phyloP scores from a whole-genome alignment of 1,140 invertebrate genomes.

The Eciton burchellii region DNA sequence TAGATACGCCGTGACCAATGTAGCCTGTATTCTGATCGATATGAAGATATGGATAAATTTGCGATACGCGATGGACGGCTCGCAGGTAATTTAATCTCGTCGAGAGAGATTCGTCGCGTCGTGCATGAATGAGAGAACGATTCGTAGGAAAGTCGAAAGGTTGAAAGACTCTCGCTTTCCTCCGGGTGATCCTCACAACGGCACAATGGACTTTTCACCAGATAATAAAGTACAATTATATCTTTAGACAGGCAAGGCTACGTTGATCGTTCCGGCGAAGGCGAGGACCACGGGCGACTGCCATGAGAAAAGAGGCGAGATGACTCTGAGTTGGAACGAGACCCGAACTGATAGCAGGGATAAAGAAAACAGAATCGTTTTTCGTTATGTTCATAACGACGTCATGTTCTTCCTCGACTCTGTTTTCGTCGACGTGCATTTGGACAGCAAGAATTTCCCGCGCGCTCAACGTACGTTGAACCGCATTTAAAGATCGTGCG shows the following conservation, averaged over 20 bases:
- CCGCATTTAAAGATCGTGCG: not conserved
- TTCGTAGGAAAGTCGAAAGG: not conserved
- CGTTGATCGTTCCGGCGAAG: not conserved
- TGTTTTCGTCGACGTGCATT: not conserved
- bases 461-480: not conserved
- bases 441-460: constrained; percentile 10
- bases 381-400: not conserved
- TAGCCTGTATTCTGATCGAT: not conserved
- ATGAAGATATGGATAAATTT: constrained; percentile 23
- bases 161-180: not conserved
- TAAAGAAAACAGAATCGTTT: constrained; percentile 23
- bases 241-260: not conserved
- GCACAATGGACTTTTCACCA: not conserved
- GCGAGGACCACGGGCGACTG: constrained; percentile 3
- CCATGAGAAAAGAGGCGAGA: not conserved
- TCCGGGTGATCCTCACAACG: not conserved
- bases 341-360: not conserved
- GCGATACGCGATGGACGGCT: not conserved
- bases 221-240: not conserved
- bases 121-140: not conserved
- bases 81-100: constrained; percentile 8
- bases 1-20: not conserved
- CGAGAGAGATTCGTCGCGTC: not conserved
- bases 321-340: constrained; percentile 18
- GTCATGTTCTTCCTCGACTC: not conserved